These are phyloP conservation scores for Huso huso DNA, from an alignment of 2,797 vertebrate species.

Conservation along the genomic window DNA sequence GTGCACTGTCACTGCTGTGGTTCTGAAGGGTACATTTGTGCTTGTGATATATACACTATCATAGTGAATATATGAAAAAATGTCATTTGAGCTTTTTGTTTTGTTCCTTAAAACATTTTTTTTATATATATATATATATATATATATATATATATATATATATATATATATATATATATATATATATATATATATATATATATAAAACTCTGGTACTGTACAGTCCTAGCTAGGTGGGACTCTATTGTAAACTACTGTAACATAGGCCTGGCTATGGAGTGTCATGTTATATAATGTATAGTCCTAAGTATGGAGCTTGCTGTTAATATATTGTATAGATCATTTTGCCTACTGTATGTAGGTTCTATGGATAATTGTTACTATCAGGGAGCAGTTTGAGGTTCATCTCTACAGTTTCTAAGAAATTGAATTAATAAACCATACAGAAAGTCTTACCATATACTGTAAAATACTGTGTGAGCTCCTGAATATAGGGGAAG, in stretches of 20 bases:
- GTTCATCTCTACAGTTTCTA: constrained; percentile 17
- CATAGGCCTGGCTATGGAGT: constrained; percentile 22
- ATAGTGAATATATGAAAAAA: too few relatives aligned
- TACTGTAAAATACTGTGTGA: too few relatives aligned
- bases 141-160: too few relatives aligned
- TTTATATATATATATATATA: too few relatives aligned
- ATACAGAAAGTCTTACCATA: too few relatives aligned
- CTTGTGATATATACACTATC: too few relatives aligned
- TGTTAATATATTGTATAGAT: constrained; percentile 34
- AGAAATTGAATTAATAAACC: not conserved
- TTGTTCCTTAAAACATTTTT: too few relatives aligned
- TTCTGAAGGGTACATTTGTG: too few relatives aligned
- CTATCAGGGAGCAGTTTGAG: constrained; percentile 18
- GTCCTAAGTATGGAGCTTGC: constrained; percentile 29
- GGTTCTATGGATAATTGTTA: constrained; percentile 25
- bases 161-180: too few relatives aligned
- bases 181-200: not conserved
- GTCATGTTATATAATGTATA: constrained; percentile 31
- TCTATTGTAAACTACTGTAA: constrained; percentile 4
- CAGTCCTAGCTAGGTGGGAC: constrained; percentile 41
- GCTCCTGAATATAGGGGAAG: too few relatives aligned
- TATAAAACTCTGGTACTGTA: constrained; percentile 35
- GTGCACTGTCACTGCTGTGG: too few relatives aligned
- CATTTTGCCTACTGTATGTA: constrained; percentile 34
- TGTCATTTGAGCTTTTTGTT: too few relatives aligned